phyloP scores from a whole-genome alignment of 2,113 vertebrate genomes.

The Xiphophorus hellerii region DNA sequence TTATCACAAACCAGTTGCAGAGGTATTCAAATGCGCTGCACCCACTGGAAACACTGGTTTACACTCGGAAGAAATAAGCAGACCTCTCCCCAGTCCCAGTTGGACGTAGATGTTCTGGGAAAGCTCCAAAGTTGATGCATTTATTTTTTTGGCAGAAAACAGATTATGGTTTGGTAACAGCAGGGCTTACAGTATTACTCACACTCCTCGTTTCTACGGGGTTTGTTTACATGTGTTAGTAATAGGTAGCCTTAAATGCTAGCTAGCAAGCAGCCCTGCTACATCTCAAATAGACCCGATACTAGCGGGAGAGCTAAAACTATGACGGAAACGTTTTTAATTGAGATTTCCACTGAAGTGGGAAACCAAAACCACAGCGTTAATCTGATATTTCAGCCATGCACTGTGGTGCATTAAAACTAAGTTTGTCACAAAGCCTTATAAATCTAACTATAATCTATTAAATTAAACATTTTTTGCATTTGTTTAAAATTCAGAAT shows the following conservation, averaged over 20 bases:
- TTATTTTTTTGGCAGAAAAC: not conserved
- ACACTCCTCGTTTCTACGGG: not conserved
- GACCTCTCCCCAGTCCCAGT: not conserved
- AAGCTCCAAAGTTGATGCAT: not conserved
- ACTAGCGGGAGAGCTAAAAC: constrained; percentile 4
- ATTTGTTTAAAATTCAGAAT: too few species aligned
- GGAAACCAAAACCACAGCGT: constrained; percentile 28
- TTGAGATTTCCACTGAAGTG: constrained; percentile 20
- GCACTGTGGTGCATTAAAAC: constrained; percentile 1
- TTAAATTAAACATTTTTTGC: not conserved
- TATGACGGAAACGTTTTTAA: constrained; percentile 8
- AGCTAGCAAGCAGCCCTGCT: not conserved
- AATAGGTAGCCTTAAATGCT: not conserved
- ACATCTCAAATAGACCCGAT: not conserved
- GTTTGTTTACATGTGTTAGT: not conserved
- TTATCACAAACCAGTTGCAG: constrained; percentile 36
- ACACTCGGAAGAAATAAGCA: constrained; percentile 36
- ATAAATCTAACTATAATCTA: not conserved
- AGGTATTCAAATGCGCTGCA: constrained; percentile 58
- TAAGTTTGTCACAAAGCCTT: not conserved
- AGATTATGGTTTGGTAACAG: not conserved
- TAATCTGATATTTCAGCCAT: constrained; percentile 14
- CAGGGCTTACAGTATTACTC: not conserved
- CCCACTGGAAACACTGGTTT: constrained; percentile 50
- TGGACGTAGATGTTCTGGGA: not conserved